phyloP scores from a whole-genome alignment of 2,797 vertebrate genomes.

The Falco cherrug region DNA sequence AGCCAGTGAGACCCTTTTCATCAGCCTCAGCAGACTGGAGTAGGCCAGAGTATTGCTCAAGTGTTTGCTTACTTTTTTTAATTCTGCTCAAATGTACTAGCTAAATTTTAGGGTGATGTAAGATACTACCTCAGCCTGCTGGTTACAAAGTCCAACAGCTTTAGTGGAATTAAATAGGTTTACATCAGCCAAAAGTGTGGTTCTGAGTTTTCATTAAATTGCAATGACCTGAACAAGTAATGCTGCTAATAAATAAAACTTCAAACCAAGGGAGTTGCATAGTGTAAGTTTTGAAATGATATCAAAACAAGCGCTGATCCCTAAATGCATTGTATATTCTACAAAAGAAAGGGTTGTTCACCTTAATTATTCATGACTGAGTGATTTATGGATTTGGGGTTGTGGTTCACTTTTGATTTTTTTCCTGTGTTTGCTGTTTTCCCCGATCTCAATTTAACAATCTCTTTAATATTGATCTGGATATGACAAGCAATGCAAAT shows the following conservation, averaged over 20 bases:
- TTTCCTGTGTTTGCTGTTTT: background rate
- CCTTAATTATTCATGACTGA: conserved; percentile 12
- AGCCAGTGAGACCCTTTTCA: background rate
- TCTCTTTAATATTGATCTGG: conserved; percentile 42
- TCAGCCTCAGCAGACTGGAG: background rate
- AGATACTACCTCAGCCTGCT: background rate
- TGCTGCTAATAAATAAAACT: background rate
- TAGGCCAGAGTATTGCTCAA: background rate
- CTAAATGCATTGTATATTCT: background rate
- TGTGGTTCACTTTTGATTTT: background rate
- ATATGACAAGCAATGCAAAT: conserved; percentile 12
- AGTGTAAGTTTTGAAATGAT: background rate
- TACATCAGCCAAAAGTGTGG: background rate
- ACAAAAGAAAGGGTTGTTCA: background rate
- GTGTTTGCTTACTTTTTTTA: background rate
- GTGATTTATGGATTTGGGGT: conserved; percentile 34
- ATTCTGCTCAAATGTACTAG: background rate
- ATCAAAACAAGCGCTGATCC: background rate
- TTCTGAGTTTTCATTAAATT: background rate
- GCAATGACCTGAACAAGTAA: background rate
- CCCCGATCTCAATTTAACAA: conserved; percentile 15
- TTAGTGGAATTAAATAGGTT: background rate
- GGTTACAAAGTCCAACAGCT: background rate
- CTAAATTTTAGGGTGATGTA: background rate
- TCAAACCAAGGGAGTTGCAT: background rate